These are phyloP conservation scores for Mythimna vitellina DNA, from an alignment of 2,888 invertebrate genomes.

Conservation along the genomic window DNA sequence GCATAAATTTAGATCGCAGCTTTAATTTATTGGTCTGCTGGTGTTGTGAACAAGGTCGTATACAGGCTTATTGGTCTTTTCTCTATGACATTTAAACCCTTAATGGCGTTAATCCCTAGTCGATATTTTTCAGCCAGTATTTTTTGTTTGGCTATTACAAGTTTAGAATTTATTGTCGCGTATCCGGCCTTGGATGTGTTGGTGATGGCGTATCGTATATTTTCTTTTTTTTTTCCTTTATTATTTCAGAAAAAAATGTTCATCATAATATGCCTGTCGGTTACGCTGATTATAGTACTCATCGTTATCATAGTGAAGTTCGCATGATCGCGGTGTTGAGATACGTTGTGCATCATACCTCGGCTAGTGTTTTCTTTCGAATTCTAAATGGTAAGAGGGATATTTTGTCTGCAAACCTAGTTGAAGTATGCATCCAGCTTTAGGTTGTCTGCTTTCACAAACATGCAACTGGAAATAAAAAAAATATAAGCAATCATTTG, in stretches of 20 bases:
- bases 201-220: constrained; percentile 45
- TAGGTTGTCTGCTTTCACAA: constrained; percentile 10
- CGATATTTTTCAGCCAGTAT: not conserved
- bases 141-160: not conserved
- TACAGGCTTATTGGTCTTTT: constrained; percentile 22
- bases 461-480: constrained; percentile 3
- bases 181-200: constrained; percentile 54
- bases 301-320: constrained; percentile 24
- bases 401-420: constrained; percentile 13
- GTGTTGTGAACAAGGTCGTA: constrained; percentile 56
- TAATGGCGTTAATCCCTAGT: not conserved
- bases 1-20: constrained; percentile 47
- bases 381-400: constrained; percentile 20
- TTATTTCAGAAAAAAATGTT: constrained; percentile 96
- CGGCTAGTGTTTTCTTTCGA: constrained; percentile 26
- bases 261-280: constrained; percentile 95
- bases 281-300: constrained; percentile 94
- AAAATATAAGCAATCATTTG: not conserved
- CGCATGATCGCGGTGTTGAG: constrained; percentile 42
- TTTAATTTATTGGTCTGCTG: constrained; percentile 36
- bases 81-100: not conserved
- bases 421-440: constrained; percentile 24
- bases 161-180: constrained; percentile 12
- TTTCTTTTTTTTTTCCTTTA: constrained; percentile 89
- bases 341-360: constrained; percentile 22